phyloP scores from a whole-genome alignment of 2,113 vertebrate species.

The Poicephalus meyeri region DNA sequence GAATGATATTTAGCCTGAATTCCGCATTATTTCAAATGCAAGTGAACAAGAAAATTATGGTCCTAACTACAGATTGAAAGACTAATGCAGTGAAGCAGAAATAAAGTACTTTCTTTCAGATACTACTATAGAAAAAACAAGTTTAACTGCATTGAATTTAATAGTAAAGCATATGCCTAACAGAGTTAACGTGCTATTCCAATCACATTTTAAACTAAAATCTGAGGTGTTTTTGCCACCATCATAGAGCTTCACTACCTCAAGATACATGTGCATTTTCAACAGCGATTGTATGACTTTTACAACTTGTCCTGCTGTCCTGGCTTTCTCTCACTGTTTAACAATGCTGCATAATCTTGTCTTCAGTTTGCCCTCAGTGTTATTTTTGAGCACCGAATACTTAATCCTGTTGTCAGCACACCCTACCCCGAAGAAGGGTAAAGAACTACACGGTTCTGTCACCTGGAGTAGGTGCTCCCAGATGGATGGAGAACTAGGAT shows the following conservation, averaged over 20 bases:
- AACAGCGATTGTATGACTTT: neutral
- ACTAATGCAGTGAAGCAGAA: neutral
- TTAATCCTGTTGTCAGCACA: neutral
- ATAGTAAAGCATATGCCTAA: neutral
- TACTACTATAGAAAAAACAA: neutral
- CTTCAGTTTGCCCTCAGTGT: neutral
- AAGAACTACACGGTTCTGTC: neutral
- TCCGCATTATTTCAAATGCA: neutral
- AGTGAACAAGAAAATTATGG: neutral
- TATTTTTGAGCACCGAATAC: neutral
- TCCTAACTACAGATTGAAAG: neutral
- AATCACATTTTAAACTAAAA: neutral
- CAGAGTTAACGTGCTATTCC: neutral
- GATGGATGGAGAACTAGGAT: neutral
- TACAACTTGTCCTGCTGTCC: neutral
- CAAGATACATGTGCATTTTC: neutral
- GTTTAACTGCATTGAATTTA: neutral
- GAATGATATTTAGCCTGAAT: neutral
- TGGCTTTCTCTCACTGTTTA: neutral
- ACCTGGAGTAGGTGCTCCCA: neutral
- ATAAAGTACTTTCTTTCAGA: neutral
- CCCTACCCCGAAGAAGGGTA: neutral
- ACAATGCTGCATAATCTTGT: neutral
- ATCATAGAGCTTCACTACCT: neutral
- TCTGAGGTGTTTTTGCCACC: neutral